Conservation (phyloP, 2,113 vertebrate genomes). For the Dasyurus viverrinus region DNA sequence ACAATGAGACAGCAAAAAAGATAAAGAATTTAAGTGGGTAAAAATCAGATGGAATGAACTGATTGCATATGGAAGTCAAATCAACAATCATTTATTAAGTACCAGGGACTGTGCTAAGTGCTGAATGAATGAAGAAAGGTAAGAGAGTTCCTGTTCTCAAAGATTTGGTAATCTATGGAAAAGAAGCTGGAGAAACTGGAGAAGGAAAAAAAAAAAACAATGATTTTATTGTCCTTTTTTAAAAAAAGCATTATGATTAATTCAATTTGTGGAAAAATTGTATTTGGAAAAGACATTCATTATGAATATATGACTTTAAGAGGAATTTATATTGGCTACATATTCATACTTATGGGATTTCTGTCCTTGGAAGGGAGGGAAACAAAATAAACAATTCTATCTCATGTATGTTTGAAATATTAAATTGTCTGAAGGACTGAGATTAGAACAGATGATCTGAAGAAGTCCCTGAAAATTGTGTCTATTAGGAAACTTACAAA, state of each 20-base stretch:
- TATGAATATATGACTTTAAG: neutral
- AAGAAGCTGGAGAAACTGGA: neutral
- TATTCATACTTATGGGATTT: neutral
- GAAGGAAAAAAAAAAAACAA: neutral
- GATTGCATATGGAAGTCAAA: neutral
- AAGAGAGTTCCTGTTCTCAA: neutral
- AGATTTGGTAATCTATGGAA: neutral
- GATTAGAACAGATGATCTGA: neutral
- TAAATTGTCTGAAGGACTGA: neutral
- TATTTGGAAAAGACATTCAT: neutral
- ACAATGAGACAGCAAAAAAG: neutral
- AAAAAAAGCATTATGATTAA: neutral
- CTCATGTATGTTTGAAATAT: neutral
- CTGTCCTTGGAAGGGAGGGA: neutral
- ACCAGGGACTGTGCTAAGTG: neutral
- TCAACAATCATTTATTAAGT: neutral
- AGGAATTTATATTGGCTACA: neutral
- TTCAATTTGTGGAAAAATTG: conserved; percentile 11
- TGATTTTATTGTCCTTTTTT: neutral
- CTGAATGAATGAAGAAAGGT: neutral
- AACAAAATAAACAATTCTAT: neutral
- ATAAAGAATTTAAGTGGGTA: neutral
- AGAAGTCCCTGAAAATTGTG: neutral
- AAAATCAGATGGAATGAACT: neutral
- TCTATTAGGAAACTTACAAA: neutral